Evolutionary conservation across 2,797 vertebrate genomes (phyloP), one percentile per base, ranked within the genome.

Genomic region (Myotis findleyi): DNA sequence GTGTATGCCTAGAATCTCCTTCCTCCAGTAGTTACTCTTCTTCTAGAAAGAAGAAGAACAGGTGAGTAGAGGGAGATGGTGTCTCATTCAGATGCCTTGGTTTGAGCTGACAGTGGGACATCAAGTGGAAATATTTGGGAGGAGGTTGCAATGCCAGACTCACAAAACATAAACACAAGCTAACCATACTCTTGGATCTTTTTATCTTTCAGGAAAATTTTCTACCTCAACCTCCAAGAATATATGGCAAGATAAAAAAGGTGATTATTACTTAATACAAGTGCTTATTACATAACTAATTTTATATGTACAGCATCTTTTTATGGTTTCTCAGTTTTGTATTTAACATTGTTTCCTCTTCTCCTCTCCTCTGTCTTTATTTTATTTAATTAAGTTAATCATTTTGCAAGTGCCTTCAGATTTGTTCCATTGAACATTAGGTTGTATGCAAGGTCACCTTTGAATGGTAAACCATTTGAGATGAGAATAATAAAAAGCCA

Each of bases 191-290:
- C 41, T 86, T n/a, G 20, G 5, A 66, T 93, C 11, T 92, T 87
- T 93, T 86, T 93, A 12, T 92, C 62, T 97, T 97, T 84, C 88
- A 97, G 97, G 11, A 11, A 33, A 30, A 9, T 49, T 30, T 18
- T 68, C 75, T 97, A 20, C 51, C 4, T 14, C 2, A 12, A 6
- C 75, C 71, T 76, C 71, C 89, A 89, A 86, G 47, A 87, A 51
- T 0, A 25, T 25, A 36, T 64, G 1, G 0, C 38, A 18, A 9
- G n/a, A 64, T 10, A 51, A 89, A 20, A 59, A 93, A 62, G 95
- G 96, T 97, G 23, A 94, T 69, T 91, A 62, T 62, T 82, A 23
- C 5, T 89, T 96, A 93, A 30, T 68, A 49, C 13, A 83, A 72
- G 3, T 68, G 47, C 27, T 53, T 23, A 55, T 72, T 41, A 86